Percentiles rank a stretch among this genome's conserved stretches.
Conservation (phyloP, 2,888 invertebrate genomes). For the Acrobasis consociella region DNA sequence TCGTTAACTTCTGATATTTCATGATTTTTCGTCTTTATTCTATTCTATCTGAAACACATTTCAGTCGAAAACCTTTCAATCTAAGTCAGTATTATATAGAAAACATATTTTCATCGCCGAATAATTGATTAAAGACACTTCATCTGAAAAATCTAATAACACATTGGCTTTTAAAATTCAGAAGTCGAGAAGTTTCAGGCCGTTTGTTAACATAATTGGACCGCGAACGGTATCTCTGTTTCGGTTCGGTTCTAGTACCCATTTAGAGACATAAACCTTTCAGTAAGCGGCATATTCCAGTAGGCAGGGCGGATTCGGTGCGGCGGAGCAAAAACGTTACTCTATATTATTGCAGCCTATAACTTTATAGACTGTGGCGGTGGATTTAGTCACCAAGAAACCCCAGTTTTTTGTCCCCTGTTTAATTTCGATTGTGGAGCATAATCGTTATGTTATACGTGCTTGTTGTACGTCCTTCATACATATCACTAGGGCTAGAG, state of each 20-base stretch:
- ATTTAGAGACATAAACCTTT: conserved; percentile 18
- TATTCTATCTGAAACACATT: too few species aligned
- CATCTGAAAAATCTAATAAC: background rate
- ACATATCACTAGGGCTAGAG: too few species aligned
- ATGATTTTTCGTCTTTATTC: too few species aligned
- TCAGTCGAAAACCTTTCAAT: too few species aligned
- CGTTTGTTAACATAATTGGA: conserved; percentile 17
- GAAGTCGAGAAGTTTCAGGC: background rate
- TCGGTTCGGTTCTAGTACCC: conserved; percentile 10
- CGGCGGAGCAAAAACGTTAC: background rate
- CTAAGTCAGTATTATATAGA: too few species aligned
- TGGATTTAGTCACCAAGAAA: too few species aligned
- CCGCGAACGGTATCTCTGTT: conserved; percentile 14
- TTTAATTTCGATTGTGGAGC: too few species aligned
- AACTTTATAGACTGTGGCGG: conserved; percentile 7
- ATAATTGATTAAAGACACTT: background rate
- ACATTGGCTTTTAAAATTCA: background rate
- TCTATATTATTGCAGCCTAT: conserved; percentile 15
- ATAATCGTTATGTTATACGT: too few species aligned
- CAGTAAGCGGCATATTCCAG: conserved; percentile 14
- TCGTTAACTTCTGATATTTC: too few species aligned
- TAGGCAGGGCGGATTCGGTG: conserved; percentile 14
- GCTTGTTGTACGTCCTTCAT: too few species aligned
- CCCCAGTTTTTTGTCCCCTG: too few species aligned
- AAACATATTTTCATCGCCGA: background rate